Percentiles rank a stretch among this genome's conserved stretches.
Conservation (phyloP, 2,113 vertebrate species). For the Leptosomus discolor region DNA sequence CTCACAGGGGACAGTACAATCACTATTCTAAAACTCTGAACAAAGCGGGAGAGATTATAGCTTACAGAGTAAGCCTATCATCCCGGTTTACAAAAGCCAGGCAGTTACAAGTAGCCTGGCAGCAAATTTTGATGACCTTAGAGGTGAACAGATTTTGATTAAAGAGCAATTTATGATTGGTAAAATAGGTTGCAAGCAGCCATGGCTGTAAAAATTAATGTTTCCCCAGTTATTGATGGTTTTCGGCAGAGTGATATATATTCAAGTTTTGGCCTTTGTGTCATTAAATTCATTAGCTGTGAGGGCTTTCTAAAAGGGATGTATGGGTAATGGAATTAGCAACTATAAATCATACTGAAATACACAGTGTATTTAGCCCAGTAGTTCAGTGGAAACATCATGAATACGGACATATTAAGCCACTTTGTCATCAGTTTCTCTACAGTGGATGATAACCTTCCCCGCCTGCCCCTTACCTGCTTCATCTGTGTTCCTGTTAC, state of each 20-base stretch:
- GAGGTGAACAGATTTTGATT: constrained; percentile 53
- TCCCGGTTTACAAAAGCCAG: constrained; percentile 13
- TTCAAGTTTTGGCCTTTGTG: constrained; percentile 34
- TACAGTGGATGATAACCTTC: not conserved
- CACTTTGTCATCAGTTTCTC: constrained; percentile 32
- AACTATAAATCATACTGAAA: constrained; percentile 30
- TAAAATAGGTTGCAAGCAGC: constrained; percentile 22
- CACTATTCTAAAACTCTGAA: not conserved
- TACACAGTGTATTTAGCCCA: not conserved
- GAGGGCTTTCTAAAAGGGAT: constrained; percentile 23
- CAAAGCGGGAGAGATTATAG: constrained; percentile 9
- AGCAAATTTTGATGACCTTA: constrained; percentile 44
- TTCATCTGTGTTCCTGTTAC: constrained; percentile 7
- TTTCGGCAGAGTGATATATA: not conserved
- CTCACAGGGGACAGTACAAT: not conserved
- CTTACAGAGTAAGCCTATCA: not conserved
- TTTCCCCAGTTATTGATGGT: constrained; percentile 27
- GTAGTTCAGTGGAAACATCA: not conserved
- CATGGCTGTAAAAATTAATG: constrained; percentile 31
- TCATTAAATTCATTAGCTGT: constrained; percentile 48
- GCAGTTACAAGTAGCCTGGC: not conserved
- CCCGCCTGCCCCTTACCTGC: not conserved
- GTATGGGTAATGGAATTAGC: constrained; percentile 21
- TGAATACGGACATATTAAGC: not conserved
- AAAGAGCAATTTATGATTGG: constrained; percentile 41